These are phyloP conservation scores for Crepidodera aurea DNA, from an alignment of 2,888 invertebrate species.

Conservation along the genomic window DNA sequence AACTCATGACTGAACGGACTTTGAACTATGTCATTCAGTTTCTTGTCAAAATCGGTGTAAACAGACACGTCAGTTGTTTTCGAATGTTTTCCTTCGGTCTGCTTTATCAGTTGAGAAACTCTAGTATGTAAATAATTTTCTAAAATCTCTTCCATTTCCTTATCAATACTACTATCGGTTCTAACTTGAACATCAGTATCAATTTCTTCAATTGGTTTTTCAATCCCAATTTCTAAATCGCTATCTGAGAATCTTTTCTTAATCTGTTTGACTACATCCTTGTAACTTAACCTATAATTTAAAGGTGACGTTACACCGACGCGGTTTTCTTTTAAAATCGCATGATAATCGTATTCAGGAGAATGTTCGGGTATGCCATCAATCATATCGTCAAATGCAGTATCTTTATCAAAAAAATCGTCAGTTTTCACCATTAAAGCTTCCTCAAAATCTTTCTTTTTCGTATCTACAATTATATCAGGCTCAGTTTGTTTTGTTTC, in stretches of 20 bases:
- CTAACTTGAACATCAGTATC: constrained; percentile 10
- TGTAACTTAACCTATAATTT: constrained; percentile 42
- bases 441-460: neutral
- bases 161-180: constrained; percentile 36
- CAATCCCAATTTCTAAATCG: constrained; percentile 5
- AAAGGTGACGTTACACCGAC: constrained; percentile 45
- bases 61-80: too few species aligned
- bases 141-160: constrained; percentile 45
- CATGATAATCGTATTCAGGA: constrained; percentile 31
- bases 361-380: neutral
- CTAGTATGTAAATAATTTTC: constrained; percentile 44
- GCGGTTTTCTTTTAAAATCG: constrained; percentile 44
- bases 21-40: neutral
- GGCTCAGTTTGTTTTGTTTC: neutral
- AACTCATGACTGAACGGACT: neutral
- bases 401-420: neutral
- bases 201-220: constrained; percentile 2
- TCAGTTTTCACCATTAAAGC: neutral
- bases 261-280: constrained; percentile 49
- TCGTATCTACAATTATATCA: neutral
- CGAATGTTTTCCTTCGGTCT: constrained; percentile 30
- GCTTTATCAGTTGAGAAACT: constrained; percentile 41
- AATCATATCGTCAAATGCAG: neutral
- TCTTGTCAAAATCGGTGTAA: neutral
- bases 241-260: constrained; percentile 37